These are phyloP conservation scores for Mormyrops attenuatus DNA, from an alignment of 2,797 vertebrate species.

Conservation along the genomic window DNA sequence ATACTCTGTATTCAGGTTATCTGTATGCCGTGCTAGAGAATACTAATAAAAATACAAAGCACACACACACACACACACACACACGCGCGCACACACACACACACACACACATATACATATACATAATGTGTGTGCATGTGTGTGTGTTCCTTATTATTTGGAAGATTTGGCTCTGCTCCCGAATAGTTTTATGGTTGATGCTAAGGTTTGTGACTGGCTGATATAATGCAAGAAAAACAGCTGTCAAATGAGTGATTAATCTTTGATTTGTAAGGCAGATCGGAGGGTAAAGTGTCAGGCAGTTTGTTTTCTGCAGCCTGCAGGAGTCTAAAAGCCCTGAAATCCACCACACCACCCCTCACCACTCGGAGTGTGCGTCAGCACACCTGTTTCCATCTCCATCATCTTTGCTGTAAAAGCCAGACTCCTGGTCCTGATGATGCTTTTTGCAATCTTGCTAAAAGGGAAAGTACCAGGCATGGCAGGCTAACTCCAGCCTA, in stretches of 20 bases:
- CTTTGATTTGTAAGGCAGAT: neutral
- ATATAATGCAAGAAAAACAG: neutral
- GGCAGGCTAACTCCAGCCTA: neutral
- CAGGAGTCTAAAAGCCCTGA: neutral
- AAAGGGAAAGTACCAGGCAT: neutral
- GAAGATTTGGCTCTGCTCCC: neutral
- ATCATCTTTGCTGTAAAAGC: neutral
- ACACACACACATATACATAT: neutral
- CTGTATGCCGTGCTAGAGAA: neutral
- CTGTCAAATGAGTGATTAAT: neutral
- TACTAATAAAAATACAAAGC: neutral
- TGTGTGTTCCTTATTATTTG: neutral
- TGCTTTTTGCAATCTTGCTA: neutral
- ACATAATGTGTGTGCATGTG: no score
- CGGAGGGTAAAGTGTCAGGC: neutral
- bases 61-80: neutral
- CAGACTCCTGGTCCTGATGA: neutral
- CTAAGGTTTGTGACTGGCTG: neutral
- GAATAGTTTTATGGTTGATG: neutral
- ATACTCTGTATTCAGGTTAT: slow-evolving; percentile 7
- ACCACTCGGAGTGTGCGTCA: neutral
- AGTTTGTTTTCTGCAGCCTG: neutral
- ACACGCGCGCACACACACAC: no score
- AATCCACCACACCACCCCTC: neutral
- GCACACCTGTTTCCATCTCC: neutral